Evolutionary conservation across 2,113 vertebrate genomes (phyloP).

Genomic region (Loxodonta africana): DNA sequence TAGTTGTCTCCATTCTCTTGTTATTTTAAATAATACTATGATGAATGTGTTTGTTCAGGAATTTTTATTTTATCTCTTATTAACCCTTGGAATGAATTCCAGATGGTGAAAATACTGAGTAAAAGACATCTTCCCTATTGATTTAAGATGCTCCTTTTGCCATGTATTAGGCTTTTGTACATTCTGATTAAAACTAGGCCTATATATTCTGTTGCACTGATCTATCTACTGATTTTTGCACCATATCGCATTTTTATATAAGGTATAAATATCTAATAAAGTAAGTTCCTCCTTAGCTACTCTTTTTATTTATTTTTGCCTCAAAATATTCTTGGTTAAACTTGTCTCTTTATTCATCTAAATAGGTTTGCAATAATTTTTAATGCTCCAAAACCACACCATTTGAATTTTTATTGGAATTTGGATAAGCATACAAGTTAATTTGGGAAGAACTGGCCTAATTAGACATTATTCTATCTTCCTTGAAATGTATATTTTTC

Average conservation of each 20-base stretch:
- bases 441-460: background rate
- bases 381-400: background rate
- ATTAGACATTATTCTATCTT: background rate
- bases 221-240: background rate
- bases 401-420: background rate
- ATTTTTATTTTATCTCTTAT: conserved; percentile 10
- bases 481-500: background rate
- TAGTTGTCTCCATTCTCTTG: background rate
- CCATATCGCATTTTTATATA: background rate
- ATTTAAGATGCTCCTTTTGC: background rate
- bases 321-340: background rate
- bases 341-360: background rate
- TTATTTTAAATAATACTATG: conserved; percentile 8
- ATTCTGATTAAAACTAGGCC: background rate
- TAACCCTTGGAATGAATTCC: conserved; percentile 8
- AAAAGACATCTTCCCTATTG: background rate
- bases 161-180: background rate
- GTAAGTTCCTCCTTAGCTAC: background rate
- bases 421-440: background rate
- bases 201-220: background rate
- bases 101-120: background rate
- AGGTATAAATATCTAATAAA: background rate
- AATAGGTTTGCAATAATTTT: background rate
- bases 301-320: background rate
- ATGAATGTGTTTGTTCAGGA: background rate